Evolutionary conservation across 2,797 vertebrate genomes (phyloP).

Genomic region (Sebastes iracundus): DNA sequence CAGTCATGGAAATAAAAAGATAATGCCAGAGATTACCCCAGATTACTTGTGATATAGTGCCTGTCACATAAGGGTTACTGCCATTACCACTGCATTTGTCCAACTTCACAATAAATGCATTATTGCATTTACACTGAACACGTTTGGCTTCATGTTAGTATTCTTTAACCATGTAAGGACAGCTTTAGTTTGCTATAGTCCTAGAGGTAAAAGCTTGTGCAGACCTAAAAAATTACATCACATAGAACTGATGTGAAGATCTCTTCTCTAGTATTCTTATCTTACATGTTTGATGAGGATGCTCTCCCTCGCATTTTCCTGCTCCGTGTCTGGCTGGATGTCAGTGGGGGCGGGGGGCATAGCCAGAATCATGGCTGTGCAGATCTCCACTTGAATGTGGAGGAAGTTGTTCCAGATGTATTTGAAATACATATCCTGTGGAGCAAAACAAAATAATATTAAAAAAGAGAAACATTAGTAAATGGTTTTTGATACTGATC

Average conservation of each 20-base stretch:
- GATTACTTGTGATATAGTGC: neutral
- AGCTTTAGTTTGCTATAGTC: neutral
- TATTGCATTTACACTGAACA: neutral
- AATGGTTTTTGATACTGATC: neutral
- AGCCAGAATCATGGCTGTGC: conserved; percentile 95
- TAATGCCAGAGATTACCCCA: neutral
- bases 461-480: neutral
- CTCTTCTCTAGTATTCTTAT: neutral
- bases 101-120: neutral
- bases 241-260: neutral
- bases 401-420: conserved; percentile 99
- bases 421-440: conserved; percentile 98
- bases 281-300: conserved; percentile 95
- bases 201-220: neutral
- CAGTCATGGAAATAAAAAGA: neutral
- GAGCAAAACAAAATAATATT: neutral
- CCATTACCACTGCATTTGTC: neutral
- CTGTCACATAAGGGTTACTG: neutral
- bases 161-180: neutral
- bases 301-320: conserved; percentile 87
- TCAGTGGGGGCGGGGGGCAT: conserved; percentile 87
- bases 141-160: neutral
- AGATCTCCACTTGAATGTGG: conserved; percentile 98
- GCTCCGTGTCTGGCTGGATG: conserved; percentile 86
- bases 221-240: neutral